Conservation (phyloP, 2,113 vertebrate genomes). For the Pygoscelis antarcticus region DNA sequence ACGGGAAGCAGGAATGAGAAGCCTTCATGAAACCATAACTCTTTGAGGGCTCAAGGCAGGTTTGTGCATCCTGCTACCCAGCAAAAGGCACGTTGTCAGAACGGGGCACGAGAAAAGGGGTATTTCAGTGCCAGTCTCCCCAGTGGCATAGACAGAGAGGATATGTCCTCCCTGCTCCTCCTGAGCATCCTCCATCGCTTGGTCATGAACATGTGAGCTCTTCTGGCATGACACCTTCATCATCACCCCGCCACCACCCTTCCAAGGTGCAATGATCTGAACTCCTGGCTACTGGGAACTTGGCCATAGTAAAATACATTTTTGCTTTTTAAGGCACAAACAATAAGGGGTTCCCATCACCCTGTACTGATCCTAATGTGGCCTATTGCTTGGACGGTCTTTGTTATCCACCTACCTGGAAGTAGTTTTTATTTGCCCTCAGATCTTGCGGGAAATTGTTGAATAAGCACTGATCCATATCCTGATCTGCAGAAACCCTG, state of each 20-base stretch:
- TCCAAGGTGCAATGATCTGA: not conserved
- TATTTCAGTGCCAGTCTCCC: not conserved
- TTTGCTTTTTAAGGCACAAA: not conserved
- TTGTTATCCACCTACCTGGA: not conserved
- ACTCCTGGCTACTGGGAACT: not conserved
- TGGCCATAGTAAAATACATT: accelerated
- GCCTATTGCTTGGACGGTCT: not conserved
- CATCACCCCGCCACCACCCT: not conserved
- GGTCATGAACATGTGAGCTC: not conserved
- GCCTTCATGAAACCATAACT: not conserved
- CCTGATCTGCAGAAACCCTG: not conserved
- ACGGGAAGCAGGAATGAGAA: not conserved
- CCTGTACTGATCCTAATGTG: not conserved
- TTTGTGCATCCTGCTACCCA: not conserved
- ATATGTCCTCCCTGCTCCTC: not conserved
- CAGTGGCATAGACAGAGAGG: not conserved
- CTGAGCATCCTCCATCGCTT: not conserved
- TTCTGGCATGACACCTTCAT: not conserved
- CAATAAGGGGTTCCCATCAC: not conserved
- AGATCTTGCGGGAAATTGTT: not conserved
- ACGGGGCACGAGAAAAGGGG: not conserved
- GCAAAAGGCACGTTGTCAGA: not conserved
- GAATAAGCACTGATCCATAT: not conserved
- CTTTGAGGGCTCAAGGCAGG: not conserved
- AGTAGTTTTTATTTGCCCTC: not conserved